These are phyloP conservation scores for Homarus americanus DNA, from an alignment of 1,140 invertebrate species.

Conservation along the genomic window DNA sequence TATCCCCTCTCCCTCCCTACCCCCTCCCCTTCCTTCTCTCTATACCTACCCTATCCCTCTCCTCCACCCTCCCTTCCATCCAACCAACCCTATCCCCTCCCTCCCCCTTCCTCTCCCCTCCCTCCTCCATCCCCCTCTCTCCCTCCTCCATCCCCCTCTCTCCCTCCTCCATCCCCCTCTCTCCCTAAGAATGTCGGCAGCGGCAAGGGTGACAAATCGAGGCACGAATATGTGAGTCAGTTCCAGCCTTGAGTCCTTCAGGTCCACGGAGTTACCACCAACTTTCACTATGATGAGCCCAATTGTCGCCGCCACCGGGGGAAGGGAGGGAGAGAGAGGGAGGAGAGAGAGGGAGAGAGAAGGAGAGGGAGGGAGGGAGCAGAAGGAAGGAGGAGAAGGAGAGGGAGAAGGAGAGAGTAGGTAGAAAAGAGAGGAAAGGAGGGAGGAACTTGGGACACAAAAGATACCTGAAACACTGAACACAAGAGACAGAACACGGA, in stretches of 20 bases:
- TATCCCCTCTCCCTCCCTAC: not conserved
- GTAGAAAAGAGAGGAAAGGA: not conserved
- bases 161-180: not conserved
- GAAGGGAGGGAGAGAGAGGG: not conserved
- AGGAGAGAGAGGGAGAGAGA: not conserved
- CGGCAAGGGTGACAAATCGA: not conserved
- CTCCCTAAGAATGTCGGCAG: not conserved
- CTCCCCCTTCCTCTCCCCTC: no score
- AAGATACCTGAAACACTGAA: no score
- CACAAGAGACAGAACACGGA: no score
- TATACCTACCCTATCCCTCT: no score
- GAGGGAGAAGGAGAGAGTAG: not conserved
- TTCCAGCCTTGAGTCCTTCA: not conserved
- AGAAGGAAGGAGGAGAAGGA: not conserved
- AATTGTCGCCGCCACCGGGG: slow-evolving; percentile 19
- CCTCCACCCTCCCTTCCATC: no score
- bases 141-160: not conserved
- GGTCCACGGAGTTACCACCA: not conserved
- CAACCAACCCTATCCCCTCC: no score
- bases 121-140: not conserved
- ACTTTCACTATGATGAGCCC: slow-evolving; percentile 41
- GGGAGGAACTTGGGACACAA: no score
- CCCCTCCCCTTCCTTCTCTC: no score
- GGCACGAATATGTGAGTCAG: slow-evolving; percentile 22
- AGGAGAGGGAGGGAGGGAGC: not conserved